A percentile compares a stretch with the other conserved stretches of the same genome.
These are phyloP conservation scores for Leptopilina drosophilae DNA, from an alignment of 2,888 invertebrate genomes.

Conservation along the genomic window DNA sequence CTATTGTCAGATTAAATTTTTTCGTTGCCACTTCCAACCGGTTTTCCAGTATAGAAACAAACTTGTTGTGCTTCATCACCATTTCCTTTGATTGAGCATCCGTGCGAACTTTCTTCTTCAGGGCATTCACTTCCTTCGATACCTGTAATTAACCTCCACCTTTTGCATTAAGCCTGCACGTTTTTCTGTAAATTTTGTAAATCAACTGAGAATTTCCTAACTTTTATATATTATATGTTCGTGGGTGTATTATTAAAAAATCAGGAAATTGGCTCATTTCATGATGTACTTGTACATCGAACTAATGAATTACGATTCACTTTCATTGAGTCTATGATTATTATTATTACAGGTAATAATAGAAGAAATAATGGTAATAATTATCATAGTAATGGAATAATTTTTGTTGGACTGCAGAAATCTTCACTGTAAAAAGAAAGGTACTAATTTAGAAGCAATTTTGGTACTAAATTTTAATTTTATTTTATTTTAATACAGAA, in stretches of 20 bases:
- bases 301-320: conserved; percentile 17
- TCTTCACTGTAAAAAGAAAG: too few species aligned
- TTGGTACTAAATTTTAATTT: too few species aligned
- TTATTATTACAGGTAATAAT: too few species aligned
- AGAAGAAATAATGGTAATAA: too few species aligned
- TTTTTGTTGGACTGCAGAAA: too few species aligned
- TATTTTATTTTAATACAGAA: too few species aligned
- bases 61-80: conserved; percentile 78
- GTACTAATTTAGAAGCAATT: too few species aligned
- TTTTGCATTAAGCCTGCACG: conserved; percentile 25
- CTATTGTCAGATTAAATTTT: conserved; percentile 86
- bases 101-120: conserved; percentile 76
- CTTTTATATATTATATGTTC: neutral
- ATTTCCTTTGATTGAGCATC: conserved; percentile 78
- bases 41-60: conserved; percentile 84
- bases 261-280: conserved; percentile 21
- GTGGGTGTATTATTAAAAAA: neutral
- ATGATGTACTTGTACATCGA: neutral
- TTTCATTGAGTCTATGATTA: neutral
- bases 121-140: conserved; percentile 74
- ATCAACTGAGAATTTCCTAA: conserved; percentile 33
- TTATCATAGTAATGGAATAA: too few species aligned
- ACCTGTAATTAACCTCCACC: conserved; percentile 65
- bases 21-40: conserved; percentile 87
- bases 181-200: conserved; percentile 4